Percentiles rank a stretch among this genome's conserved stretches.
phyloP scores from a whole-genome alignment of 2,113 vertebrate species.

The Herpetotheres cachinnans region DNA sequence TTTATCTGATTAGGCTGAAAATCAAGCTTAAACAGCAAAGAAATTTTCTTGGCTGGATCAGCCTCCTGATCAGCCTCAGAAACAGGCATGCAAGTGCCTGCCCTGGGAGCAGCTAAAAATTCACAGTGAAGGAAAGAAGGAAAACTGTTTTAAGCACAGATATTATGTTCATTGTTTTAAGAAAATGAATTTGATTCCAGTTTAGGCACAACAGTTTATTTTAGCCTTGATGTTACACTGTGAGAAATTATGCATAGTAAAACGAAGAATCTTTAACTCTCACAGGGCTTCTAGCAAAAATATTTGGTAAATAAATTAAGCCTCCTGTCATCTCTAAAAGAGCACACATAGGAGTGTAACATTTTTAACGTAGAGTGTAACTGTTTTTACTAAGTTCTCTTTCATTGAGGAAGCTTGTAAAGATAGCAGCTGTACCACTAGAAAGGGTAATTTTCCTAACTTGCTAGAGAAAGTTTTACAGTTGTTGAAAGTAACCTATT shows the following conservation, averaged over 20 bases:
- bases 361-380: neutral
- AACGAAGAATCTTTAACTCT: neutral
- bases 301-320: conserved; percentile 1
- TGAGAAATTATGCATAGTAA: neutral
- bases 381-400: neutral
- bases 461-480: neutral
- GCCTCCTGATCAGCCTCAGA: neutral
- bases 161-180: neutral
- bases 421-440: neutral
- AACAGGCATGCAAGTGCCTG: neutral
- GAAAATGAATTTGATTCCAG: neutral
- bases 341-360: neutral
- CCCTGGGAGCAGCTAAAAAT: neutral
- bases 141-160: neutral
- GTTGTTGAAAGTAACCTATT: neutral
- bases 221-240: neutral
- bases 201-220: neutral
- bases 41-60: neutral
- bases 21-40: neutral
- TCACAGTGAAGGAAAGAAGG: neutral
- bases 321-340: neutral
- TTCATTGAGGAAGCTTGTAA: neutral
- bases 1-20: conserved; percentile 24
- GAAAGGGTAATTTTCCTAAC: neutral
- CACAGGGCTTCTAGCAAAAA: neutral